Evolutionary conservation across 2,113 vertebrate genomes (phyloP).

Genomic region (Dicentrarchus labrax): DNA sequence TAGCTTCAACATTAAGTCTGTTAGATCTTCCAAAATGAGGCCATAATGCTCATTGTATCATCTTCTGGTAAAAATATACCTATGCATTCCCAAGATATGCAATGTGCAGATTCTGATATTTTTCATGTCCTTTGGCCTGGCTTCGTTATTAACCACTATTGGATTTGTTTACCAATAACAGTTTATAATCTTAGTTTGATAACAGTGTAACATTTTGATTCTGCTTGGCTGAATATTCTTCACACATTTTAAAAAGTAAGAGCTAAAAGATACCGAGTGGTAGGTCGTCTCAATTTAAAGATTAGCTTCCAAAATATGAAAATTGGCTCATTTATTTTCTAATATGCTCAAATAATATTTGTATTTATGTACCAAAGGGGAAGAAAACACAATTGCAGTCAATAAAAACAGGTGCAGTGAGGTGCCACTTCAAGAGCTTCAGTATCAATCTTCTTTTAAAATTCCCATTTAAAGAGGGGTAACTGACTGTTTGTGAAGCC

Average conservation of each 20-base stretch:
- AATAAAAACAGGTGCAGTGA: conserved; percentile 66
- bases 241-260: conserved; percentile 32
- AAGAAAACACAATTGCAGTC: neutral
- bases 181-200: conserved; percentile 14
- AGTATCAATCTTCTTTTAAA: conserved; percentile 65
- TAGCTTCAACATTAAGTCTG: conserved; percentile 12
- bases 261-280: conserved; percentile 29
- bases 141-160: conserved; percentile 19
- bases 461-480: conserved; percentile 48
- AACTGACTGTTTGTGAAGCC: conserved; percentile 56
- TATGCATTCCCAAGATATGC: neutral
- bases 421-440: conserved; percentile 67
- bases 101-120: conserved; percentile 13
- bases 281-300: conserved; percentile 37
- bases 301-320: conserved; percentile 52
- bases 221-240: conserved; percentile 26
- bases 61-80: conserved; percentile 4
- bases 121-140: neutral
- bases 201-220: conserved; percentile 29
- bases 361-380: conserved; percentile 67
- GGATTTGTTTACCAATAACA: conserved; percentile 33
- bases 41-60: neutral
- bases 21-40: conserved; percentile 24
- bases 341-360: conserved; percentile 66
- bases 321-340: conserved; percentile 64